Base-by-base conservation (phyloP, 2,888 invertebrate genomes). In the Caenorhabditis sulstoni region DNA sequence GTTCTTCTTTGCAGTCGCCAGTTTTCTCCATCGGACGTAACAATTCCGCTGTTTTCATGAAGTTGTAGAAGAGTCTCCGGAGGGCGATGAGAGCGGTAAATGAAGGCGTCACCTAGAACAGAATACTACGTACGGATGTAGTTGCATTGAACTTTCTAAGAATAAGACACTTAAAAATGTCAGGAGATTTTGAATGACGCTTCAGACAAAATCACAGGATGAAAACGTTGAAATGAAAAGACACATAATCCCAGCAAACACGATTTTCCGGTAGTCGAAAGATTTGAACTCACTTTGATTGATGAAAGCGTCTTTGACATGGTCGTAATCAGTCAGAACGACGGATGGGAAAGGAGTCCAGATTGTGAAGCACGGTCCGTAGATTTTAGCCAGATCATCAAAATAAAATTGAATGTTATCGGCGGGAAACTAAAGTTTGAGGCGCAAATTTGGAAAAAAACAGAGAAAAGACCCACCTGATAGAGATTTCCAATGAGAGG, bases 341-440 rank as follows among this genome's bases (percentile, higher is more conserved):
- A 87, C 81, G n/a, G 45, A 49, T 0, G 82, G 84, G 2, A 22
- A 18, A 0, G 85, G 86, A 3, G 79, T 53, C 80, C 80, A 87
- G 20, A 87, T 22, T 8, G 87, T 86, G 65, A 78, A 86, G 11
- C 84, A 75, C 0, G 83, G 82, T 2, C 87, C 87, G 53, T 85
- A 86, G 23, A 67, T 64, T 58, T 86, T 82, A n/a, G 74, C 23
- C n/a, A 81, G 49, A 1, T 80, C 77, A 23, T 62, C 55, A 7
- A 83, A 39, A 9, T 53, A 23, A 14, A 44, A 9, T 9, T 82
- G 76, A n/a, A 74, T 53, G 20, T 74, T 12, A 11, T 62, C 57
- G 14, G 57, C 49, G 1, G 77, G 78, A 12, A 82, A 70, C 73
- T 82, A 35, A 20, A 53, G 35, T 3, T 35, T 8, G 14, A 53